These are phyloP conservation scores for Takifugu bimaculatus DNA, from an alignment of 2,113 vertebrate species.

Conservation along the genomic window DNA sequence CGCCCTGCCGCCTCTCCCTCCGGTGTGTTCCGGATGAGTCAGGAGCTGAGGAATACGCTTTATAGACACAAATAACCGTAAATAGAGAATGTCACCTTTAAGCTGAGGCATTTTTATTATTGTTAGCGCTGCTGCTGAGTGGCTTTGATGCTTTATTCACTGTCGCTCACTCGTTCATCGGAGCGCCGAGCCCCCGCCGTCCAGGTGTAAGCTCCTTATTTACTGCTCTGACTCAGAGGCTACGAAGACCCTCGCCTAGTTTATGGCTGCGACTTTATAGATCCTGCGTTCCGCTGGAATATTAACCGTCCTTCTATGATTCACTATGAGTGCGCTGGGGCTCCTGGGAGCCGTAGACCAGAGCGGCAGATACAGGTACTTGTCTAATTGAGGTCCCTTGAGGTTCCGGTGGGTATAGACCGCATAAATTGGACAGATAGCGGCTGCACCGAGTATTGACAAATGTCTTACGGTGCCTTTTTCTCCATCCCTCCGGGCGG, in stretches of 20 bases:
- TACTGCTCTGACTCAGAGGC: constrained; percentile 75
- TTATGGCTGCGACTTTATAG: constrained; percentile 66
- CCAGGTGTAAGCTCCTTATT: constrained; percentile 93
- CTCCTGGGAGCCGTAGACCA: constrained; percentile 60
- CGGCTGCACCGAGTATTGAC: constrained; percentile 57
- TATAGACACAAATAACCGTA: constrained; percentile 99
- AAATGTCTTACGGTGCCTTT: constrained; percentile 42
- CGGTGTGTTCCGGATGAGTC: constrained; percentile 85
- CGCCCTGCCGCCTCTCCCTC: constrained; percentile 61
- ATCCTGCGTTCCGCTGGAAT: constrained; percentile 59
- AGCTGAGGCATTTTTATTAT: constrained; percentile 99
- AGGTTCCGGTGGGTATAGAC: constrained; percentile 27
- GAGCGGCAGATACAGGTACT: constrained; percentile 62
- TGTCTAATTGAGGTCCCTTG: constrained; percentile 70
- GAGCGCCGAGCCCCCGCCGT: constrained; percentile 68
- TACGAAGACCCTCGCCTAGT: constrained; percentile 51
- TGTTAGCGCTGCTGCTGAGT: constrained; percentile 96
- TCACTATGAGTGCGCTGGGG: constrained; percentile 51
- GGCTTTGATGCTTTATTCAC: constrained; percentile 94
- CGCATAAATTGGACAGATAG: constrained; percentile 61
- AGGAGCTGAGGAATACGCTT: constrained; percentile 97
- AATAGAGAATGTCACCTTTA: constrained; percentile 99
- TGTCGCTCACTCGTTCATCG: constrained; percentile 28
- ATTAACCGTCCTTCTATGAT: constrained; percentile 67
- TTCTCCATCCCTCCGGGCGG: constrained; percentile 6